A percentile compares a stretch with the other conserved stretches of the same genome.
phyloP scores from a whole-genome alignment of 2,113 vertebrate species.

The Actinemys pallida region DNA sequence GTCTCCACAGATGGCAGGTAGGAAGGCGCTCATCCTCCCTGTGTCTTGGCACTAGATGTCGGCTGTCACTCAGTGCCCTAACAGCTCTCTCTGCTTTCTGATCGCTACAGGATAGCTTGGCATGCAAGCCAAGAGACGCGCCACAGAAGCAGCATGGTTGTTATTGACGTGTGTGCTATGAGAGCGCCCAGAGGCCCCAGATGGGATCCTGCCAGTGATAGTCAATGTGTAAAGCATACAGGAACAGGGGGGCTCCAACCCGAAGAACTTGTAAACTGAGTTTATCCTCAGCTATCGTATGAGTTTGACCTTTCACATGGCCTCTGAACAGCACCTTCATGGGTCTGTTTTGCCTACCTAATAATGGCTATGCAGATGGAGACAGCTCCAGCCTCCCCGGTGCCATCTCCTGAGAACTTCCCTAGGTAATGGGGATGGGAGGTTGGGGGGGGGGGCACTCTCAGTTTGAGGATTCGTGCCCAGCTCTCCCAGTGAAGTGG shows the following conservation, averaged over 20 bases:
- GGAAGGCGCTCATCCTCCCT: not conserved
- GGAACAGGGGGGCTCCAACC: not conserved
- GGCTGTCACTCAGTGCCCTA: not conserved
- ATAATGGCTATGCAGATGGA: not conserved
- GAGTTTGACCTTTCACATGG: not conserved
- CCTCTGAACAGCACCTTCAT: fast-evolving
- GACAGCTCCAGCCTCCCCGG: not conserved
- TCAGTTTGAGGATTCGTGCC: not conserved
- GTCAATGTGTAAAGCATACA: not conserved
- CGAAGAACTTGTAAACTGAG: fast-evolving
- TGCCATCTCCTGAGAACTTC: not conserved
- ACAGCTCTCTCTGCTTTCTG: fast-evolving
- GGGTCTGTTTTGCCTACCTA: not conserved
- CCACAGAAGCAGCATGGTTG: too few species aligned
- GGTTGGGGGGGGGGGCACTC: too few species aligned
- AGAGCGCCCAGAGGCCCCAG: not conserved
- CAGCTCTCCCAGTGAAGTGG: not conserved
- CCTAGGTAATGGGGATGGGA: not conserved
- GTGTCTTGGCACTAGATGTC: not conserved
- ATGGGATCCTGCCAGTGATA: not conserved
- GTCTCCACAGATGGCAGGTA: not conserved
- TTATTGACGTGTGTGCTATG: not conserved
- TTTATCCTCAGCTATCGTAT: not conserved
- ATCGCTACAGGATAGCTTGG: not conserved
- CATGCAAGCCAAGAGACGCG: too few species aligned